Percentiles rank a stretch among this genome's conserved stretches.
Conservation (phyloP, 1,140 invertebrate species). For the Sycobia sp. region DNA sequence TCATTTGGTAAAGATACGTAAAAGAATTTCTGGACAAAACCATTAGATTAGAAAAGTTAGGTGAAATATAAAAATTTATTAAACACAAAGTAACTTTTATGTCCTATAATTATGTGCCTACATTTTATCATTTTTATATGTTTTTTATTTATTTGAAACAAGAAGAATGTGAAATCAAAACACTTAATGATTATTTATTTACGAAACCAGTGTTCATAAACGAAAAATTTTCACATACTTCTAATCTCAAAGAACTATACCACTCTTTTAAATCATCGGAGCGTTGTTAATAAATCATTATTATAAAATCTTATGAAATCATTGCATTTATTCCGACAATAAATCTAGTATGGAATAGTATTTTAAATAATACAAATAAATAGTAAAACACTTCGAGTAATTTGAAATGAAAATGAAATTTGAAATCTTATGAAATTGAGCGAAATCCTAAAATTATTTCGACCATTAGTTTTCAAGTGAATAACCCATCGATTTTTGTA, state of each 20-base stretch:
- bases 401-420: too few species aligned
- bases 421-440: too few species aligned
- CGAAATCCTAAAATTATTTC: too few species aligned
- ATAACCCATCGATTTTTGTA: neutral
- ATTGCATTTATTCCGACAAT: too few species aligned
- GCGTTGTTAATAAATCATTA: neutral
- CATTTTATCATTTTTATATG: constrained; percentile 29
- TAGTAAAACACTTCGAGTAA: too few species aligned
- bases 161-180: constrained; percentile 20
- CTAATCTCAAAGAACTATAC: constrained; percentile 5
- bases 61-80: constrained; percentile 39
- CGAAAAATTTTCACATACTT: constrained; percentile 14
- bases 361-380: too few species aligned
- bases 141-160: constrained; percentile 24
- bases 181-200: too few species aligned
- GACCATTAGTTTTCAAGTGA: neutral
- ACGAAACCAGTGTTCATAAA: too few species aligned
- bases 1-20: too few species aligned
- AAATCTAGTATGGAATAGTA: too few species aligned
- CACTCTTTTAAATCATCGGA: neutral
- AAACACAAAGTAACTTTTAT: constrained; percentile 38
- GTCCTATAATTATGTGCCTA: constrained; percentile 33
- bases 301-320: neutral
- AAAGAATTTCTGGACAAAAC: too few species aligned
- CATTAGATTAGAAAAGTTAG: neutral